phyloP scores from a whole-genome alignment of 2,113 vertebrate species.

The Gorsachius goisagi region DNA sequence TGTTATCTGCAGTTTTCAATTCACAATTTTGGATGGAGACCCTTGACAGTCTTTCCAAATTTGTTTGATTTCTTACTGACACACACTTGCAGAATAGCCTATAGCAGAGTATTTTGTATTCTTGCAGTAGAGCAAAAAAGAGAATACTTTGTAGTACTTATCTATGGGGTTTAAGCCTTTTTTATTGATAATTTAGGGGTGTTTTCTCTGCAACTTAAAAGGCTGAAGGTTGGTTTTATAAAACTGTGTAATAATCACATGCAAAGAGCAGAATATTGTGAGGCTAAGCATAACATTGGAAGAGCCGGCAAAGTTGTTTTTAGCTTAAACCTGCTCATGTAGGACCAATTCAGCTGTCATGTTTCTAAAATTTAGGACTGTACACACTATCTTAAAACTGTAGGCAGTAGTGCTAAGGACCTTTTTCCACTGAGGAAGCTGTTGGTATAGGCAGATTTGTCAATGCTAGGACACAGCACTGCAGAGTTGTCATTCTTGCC shows the following conservation, averaged over 20 bases:
- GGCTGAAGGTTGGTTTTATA: neutral
- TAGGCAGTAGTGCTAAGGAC: neutral
- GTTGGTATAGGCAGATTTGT: neutral
- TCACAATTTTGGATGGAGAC: neutral
- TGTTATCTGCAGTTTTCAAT: neutral
- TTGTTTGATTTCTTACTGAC: neutral
- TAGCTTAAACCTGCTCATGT: neutral
- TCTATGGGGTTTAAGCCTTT: neutral
- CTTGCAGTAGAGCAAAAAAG: neutral
- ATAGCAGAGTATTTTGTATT: neutral
- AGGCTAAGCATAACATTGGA: neutral
- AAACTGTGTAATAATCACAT: neutral
- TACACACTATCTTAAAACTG: neutral
- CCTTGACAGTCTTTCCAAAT: neutral
- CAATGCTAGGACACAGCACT: neutral
- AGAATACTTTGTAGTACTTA: neutral
- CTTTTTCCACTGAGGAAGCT: neutral
- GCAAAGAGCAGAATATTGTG: neutral
- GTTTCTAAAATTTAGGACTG: neutral
- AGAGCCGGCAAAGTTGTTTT: neutral
- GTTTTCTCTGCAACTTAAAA: neutral
- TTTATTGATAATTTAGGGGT: neutral
- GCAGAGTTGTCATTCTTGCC: neutral
- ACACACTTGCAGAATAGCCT: neutral
- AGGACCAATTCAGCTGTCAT: neutral